A percentile compares a stretch with the other conserved stretches of the same genome.
Evolutionary conservation across 2,113 vertebrate species (phyloP).

Genomic region (Talpa occidentalis): DNA sequence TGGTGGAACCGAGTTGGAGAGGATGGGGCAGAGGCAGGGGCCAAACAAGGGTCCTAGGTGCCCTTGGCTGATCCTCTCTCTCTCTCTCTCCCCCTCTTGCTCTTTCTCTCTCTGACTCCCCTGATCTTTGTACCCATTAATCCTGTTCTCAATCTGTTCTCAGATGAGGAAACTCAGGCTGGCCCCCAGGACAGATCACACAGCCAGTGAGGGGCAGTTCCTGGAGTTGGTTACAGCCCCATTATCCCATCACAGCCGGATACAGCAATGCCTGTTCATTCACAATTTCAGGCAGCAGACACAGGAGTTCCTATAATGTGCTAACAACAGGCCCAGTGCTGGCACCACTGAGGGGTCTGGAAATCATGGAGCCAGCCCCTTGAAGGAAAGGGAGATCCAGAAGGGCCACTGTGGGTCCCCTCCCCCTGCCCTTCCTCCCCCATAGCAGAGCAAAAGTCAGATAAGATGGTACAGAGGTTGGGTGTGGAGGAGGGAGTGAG

Average conservation of each 20-base stretch:
- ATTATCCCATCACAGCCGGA: neutral
- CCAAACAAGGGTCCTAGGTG: neutral
- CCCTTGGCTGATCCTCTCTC: accelerated
- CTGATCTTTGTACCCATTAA: neutral
- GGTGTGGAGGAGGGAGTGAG: neutral
- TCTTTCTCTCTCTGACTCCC: too few relatives aligned
- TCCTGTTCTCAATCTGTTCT: neutral
- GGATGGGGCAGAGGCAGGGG: neutral
- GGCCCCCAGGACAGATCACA: neutral
- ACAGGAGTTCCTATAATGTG: neutral
- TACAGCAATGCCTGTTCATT: neutral
- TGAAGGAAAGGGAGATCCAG: neutral
- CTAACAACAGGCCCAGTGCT: neutral
- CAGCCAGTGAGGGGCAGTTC: neutral
- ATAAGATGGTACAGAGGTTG: neutral
- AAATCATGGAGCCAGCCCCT: neutral
- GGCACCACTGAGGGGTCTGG: neutral
- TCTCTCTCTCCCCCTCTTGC: neutral
- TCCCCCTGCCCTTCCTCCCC: neutral
- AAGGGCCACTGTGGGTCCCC: neutral
- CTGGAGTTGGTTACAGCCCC: neutral
- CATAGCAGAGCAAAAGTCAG: neutral
- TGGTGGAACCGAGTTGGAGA: neutral
- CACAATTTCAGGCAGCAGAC: neutral
- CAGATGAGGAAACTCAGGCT: neutral